Conservation (phyloP, 1,140 invertebrate genomes). For the Helicorthomorpha holstii region DNA sequence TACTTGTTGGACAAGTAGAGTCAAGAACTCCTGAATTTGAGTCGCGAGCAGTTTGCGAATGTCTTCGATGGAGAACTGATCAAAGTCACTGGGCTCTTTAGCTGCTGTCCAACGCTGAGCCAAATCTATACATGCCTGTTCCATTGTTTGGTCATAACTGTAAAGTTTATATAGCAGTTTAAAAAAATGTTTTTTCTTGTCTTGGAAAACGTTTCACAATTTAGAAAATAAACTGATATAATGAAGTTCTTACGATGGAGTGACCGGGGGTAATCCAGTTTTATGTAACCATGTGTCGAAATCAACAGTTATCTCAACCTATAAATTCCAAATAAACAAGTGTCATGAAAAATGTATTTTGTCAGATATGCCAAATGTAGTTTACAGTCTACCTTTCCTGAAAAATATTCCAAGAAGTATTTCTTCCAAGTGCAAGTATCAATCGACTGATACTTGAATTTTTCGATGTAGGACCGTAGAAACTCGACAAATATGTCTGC, state of each 20-base stretch:
- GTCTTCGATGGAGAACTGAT: slow-evolving; percentile 32
- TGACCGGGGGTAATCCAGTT: slow-evolving; percentile 69
- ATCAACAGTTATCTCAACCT: slow-evolving; percentile 35
- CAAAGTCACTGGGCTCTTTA: slow-evolving; percentile 18
- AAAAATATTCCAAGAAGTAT: slow-evolving; percentile 61
- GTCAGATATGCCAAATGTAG: background rate
- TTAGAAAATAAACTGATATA: background rate
- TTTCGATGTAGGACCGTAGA: slow-evolving; percentile 58
- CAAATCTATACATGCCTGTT: slow-evolving; percentile 41
- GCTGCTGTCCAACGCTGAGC: slow-evolving; percentile 35
- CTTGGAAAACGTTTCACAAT: slow-evolving; percentile 1
- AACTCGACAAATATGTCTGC: slow-evolving; percentile 64
- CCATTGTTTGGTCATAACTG: slow-evolving; percentile 52
- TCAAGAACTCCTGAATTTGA: slow-evolving; percentile 55
- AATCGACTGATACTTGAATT: slow-evolving; percentile 67
- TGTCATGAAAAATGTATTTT: background rate
- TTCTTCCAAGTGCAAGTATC: slow-evolving; percentile 61
- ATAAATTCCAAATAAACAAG: background rate
- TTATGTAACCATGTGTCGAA: slow-evolving; percentile 71
- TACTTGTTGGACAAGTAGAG: slow-evolving; percentile 22
- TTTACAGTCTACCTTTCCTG: slow-evolving; percentile 25
- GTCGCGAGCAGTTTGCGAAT: slow-evolving; percentile 38
- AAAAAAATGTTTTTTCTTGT: no score
- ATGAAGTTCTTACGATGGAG: slow-evolving; percentile 46
- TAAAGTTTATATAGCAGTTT: slow-evolving; percentile 6